These are phyloP conservation scores for Caenorhabditis sp. DNA, from an alignment of 2,888 invertebrate species.

Conservation along the genomic window DNA sequence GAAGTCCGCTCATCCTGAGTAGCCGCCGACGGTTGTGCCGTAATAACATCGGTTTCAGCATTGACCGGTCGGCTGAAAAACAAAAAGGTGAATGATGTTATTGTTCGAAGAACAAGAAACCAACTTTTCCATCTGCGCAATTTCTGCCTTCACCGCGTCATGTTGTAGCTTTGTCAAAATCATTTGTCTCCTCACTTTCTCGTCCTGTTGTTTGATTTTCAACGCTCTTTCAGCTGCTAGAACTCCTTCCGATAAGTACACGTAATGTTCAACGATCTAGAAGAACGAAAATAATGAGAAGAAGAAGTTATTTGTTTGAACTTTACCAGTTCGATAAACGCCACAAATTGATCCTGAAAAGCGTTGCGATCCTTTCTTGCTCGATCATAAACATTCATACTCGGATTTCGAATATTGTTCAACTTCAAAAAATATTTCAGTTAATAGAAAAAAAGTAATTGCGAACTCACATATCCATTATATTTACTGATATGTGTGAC, in stretches of 20 bases:
- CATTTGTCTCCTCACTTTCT: slow-evolving; percentile 38
- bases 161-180: slow-evolving; percentile 46
- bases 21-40: neutral
- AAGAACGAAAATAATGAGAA: slow-evolving; percentile 2
- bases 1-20: neutral
- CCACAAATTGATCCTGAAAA: slow-evolving; percentile 28
- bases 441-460: no score
- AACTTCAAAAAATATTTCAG: slow-evolving; percentile 15
- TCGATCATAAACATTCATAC: slow-evolving; percentile 17
- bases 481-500: slow-evolving; percentile 31
- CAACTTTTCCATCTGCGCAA: slow-evolving; percentile 29
- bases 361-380: slow-evolving; percentile 25
- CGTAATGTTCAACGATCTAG: slow-evolving; percentile 48
- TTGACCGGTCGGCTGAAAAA: neutral
- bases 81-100: neutral
- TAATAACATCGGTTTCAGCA: neutral
- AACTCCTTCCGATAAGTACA: slow-evolving; percentile 43
- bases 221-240: slow-evolving; percentile 35
- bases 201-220: slow-evolving; percentile 37
- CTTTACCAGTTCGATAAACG: slow-evolving; percentile 31
- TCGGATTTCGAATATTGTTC: slow-evolving; percentile 13
- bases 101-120: neutral
- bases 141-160: slow-evolving; percentile 35
- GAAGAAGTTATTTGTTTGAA: no score
- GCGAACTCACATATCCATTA: slow-evolving; percentile 31